Base-by-base conservation (phyloP, 1,140 invertebrate species). In the Drosophila littoralis region DNA sequence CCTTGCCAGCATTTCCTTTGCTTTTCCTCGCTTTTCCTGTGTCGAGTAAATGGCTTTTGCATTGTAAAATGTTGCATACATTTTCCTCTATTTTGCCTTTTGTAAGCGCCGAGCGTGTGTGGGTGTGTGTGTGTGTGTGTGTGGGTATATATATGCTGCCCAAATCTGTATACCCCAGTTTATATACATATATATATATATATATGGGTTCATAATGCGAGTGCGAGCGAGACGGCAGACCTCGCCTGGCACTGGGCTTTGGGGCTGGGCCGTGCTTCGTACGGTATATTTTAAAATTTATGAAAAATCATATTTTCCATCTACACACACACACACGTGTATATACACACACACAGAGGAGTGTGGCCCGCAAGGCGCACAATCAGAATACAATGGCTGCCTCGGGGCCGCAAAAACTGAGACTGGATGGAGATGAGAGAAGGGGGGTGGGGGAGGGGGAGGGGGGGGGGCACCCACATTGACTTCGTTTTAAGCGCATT, bases 281-380 rank as follows among this genome's bases (percentile, higher is more conserved):
- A 58, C 61, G 72, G 79, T 86, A 86, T 88, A 88, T 88, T 88
- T 89, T 89, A 90, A 90, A 90, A 90, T 90, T 90, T 90, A 90
- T 90, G 85, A 90, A 90, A 89, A 90, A 90, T 90, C 84, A 90
- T 90, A 90, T 90, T 90, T 90, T 86, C 86, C 86, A 90, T 90
- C 74, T 81, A 50, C 50, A 36, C 50, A 73, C 81, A 75, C 46
- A 50, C 63, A 70, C 6, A 2, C 5, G 4, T 28, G 0, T 22
- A 22, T 3, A 22, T 0, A 22, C 67, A 73, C 65, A 63, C 43
- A 63, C 51, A 17, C 35, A 50, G 28, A 6, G 58, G 45, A 51
- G 75, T 48, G 48, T 42, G 57, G 68, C 36, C 75, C 71, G 82
- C 69, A 86, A 73, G 80, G 84, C 84, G 84, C 84, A 88, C 84